These are phyloP conservation scores for Sitta europaea DNA, from an alignment of 2,113 vertebrate genomes.

Conservation along the genomic window DNA sequence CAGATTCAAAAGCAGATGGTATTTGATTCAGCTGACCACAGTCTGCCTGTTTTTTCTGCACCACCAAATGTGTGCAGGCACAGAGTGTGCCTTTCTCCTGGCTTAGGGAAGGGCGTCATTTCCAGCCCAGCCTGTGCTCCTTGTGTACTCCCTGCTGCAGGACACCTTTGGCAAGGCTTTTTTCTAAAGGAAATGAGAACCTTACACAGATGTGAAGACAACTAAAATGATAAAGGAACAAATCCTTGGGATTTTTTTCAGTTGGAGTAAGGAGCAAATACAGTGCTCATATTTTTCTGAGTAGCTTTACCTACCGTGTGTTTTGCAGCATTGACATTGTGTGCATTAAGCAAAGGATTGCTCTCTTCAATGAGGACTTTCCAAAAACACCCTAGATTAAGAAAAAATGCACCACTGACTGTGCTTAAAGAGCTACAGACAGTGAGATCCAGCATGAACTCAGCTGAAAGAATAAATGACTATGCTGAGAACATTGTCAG, in stretches of 20 bases:
- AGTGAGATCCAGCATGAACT: not conserved
- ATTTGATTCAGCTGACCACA: not conserved
- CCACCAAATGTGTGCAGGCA: not conserved
- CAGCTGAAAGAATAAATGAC: not conserved
- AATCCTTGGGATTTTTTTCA: not conserved
- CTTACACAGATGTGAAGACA: not conserved
- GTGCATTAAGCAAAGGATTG: not conserved
- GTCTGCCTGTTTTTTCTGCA: not conserved
- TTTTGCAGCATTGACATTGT: not conserved
- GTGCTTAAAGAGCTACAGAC: not conserved
- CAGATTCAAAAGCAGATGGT: not conserved
- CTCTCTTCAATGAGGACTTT: not conserved
- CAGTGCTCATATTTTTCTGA: accelerated
- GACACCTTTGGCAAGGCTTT: not conserved
- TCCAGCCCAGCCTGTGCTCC: not conserved
- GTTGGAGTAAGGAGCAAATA: not conserved
- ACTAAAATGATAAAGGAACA: not conserved
- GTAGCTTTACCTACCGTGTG: not conserved
- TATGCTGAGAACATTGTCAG: not conserved
- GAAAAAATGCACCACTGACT: not conserved
- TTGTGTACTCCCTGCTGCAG: not conserved
- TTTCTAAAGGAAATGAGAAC: not conserved
- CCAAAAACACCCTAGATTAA: not conserved
- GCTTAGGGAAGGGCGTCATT: not conserved
- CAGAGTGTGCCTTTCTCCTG: not conserved